Evolutionary conservation across 2,797 vertebrate genomes (phyloP).

Genomic region (Netta rufina): DNA sequence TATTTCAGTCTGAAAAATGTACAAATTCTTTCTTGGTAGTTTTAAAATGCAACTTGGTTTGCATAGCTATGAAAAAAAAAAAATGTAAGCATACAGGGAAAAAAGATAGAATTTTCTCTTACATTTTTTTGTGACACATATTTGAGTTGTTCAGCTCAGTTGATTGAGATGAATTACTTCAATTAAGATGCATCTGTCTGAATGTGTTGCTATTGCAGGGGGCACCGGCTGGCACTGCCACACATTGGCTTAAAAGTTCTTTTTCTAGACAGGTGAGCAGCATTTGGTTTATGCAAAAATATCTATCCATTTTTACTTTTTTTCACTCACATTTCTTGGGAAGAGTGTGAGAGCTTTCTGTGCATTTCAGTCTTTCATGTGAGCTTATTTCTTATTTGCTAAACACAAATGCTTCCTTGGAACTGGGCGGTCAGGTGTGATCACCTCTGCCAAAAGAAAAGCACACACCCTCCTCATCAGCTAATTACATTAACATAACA

Average conservation of each 20-base stretch:
- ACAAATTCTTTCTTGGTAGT: background rate
- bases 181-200: slow-evolving; percentile 25
- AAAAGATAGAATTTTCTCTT: background rate
- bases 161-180: slow-evolving; percentile 33
- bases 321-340: background rate
- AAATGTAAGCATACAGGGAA: background rate
- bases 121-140: background rate
- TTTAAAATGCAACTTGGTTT: background rate
- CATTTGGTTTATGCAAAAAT: background rate
- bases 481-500: background rate
- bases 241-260: background rate
- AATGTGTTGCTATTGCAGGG: background rate
- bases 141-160: background rate
- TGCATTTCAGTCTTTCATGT: background rate
- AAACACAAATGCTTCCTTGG: background rate
- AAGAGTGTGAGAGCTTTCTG: background rate
- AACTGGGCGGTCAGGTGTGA: background rate
- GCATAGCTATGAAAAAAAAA: background rate
- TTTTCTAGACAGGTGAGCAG: background rate
- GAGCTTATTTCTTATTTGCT: background rate
- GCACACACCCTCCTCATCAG: background rate
- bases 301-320: background rate
- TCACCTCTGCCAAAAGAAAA: background rate
- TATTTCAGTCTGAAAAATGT: background rate
- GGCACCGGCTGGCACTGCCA: background rate